phyloP scores from a whole-genome alignment of 2,797 vertebrate genomes.

The Odontamblyopus lacepedii region DNA sequence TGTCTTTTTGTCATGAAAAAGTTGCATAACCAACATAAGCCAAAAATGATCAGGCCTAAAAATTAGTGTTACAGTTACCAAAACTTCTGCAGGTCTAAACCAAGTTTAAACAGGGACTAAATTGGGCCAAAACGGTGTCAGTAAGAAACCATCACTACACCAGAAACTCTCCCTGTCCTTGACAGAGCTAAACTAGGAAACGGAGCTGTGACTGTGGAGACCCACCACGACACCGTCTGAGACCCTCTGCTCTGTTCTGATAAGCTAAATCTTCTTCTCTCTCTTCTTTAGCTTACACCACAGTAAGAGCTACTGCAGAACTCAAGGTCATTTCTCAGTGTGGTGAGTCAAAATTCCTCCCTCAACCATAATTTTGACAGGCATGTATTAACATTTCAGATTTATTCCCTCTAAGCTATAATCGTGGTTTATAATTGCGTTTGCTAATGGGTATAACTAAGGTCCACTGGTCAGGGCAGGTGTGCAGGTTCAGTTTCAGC shows the following conservation, averaged over 20 bases:
- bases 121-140: no score
- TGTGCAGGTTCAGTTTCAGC: slow-evolving; percentile 44
- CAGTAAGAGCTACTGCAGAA: slow-evolving; percentile 11
- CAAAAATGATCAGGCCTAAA: no score
- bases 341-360: slow-evolving; percentile 13
- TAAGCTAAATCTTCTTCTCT: slow-evolving; percentile 39
- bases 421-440: slow-evolving; percentile 35
- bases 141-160: no score
- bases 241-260: slow-evolving; percentile 26
- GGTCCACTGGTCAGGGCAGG: slow-evolving; percentile 39
- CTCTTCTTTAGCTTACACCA: slow-evolving; percentile 28
- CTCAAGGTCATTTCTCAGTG: slow-evolving; percentile 40
- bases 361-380: slow-evolving; percentile 12
- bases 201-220: not conserved
- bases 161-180: no score
- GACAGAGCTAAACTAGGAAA: not conserved
- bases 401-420: slow-evolving; percentile 26
- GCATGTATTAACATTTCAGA: slow-evolving; percentile 19
- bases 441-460: slow-evolving; percentile 39
- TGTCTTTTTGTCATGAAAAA: no score
- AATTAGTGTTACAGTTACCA: not conserved
- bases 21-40: no score
- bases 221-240: slow-evolving; percentile 21
- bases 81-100: not conserved
- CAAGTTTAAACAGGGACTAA: not conserved